Evolutionary conservation across 92 coral and sea anemone genomes (phyloP).

Genomic region (Zoanthus solanderi): DNA sequence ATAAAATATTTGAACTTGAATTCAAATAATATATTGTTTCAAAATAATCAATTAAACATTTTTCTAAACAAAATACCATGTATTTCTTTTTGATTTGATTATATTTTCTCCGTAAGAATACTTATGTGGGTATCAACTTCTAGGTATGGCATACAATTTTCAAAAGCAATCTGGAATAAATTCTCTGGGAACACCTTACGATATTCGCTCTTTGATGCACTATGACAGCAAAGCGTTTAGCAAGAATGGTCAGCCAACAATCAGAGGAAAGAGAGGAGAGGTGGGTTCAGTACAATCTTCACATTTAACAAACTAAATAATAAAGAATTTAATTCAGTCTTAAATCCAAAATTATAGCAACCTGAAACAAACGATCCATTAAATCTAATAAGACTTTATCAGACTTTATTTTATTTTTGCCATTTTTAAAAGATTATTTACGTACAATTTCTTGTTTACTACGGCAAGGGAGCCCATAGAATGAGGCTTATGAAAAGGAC

Average conservation of each 20-base stretch:
- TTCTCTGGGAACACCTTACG: slow-evolving; percentile 30
- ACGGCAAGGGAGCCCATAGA: no score
- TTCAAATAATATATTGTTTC: no score
- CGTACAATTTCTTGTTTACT: no score
- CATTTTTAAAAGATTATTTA: no score
- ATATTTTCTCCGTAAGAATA: no score
- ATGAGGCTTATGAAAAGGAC: no score
- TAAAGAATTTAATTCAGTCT: background rate
- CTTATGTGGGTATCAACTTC: background rate
- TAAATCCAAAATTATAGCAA: background rate
- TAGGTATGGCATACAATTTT: slow-evolving; percentile 35
- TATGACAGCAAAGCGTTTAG: slow-evolving; percentile 45
- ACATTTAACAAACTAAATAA: background rate
- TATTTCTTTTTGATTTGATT: no score
- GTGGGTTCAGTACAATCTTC: background rate
- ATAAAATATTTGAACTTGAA: no score
- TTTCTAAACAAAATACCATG: no score
- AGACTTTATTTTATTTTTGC: no score
- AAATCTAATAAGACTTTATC: background rate
- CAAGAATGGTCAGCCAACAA: slow-evolving; percentile 38
- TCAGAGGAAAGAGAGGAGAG: slow-evolving; percentile 27
- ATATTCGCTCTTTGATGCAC: slow-evolving; percentile 43
- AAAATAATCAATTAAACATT: no score
- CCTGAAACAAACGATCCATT: background rate
- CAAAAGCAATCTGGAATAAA: slow-evolving; percentile 20